phyloP scores from a whole-genome alignment of 2,797 vertebrate species.

The Todus mexicanus region DNA sequence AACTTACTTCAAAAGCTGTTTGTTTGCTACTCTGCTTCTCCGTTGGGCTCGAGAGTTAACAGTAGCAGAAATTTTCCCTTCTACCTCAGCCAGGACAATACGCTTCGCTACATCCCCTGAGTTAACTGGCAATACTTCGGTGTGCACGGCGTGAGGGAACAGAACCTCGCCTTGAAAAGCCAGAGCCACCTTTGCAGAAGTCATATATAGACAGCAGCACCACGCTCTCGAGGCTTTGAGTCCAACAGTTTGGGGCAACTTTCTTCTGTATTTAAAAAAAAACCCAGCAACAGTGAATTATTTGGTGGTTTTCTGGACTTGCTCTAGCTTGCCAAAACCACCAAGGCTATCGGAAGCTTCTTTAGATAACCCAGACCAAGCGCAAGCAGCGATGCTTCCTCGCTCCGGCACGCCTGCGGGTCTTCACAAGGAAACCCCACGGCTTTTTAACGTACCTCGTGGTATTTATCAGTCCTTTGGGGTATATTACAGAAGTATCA shows the following conservation, averaged over 20 bases:
- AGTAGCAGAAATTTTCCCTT: neutral
- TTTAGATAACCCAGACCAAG: neutral
- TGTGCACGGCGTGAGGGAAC: neutral
- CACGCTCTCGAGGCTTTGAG: neutral
- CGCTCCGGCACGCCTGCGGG: accelerated
- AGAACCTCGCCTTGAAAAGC: neutral
- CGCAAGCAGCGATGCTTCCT: neutral
- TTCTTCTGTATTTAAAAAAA: neutral
- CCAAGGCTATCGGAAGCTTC: neutral
- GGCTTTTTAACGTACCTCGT: neutral
- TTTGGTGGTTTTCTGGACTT: neutral
- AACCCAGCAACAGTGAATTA: neutral
- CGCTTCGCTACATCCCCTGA: neutral
- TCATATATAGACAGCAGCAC: neutral
- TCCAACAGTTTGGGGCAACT: neutral
- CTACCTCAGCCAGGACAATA: neutral
- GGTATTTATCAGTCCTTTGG: neutral
- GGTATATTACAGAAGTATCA: accelerated
- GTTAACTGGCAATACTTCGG: neutral
- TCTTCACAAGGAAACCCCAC: neutral
- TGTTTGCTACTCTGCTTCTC: neutral
- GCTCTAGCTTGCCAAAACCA: neutral
- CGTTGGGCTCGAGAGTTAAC: neutral
- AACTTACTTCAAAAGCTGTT: neutral
- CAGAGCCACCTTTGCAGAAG: neutral